Evolutionary conservation across 2,113 vertebrate species (phyloP).

Genomic region (Aleadryas rufinucha): DNA sequence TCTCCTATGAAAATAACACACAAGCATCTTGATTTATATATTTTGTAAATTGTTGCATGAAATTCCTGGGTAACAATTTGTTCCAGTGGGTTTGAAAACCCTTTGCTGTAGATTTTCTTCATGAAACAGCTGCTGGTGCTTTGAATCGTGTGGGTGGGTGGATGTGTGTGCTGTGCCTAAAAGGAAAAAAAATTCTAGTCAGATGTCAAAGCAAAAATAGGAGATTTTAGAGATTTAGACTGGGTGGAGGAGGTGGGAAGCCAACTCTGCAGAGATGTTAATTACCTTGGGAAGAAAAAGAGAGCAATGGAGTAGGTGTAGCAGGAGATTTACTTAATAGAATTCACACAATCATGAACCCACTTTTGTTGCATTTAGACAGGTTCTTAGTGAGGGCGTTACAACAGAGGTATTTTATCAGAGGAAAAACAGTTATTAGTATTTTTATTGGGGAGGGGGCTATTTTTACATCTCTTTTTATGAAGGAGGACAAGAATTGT

Average conservation of each 20-base stretch:
- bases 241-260: slow-evolving; percentile 42
- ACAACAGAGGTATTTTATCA: slow-evolving; percentile 27
- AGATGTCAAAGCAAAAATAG: slow-evolving; percentile 66
- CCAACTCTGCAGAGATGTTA: slow-evolving; percentile 35
- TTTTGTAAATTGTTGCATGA: slow-evolving; percentile 3
- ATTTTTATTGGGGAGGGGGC: not conserved
- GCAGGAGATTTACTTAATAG: slow-evolving; percentile 44
- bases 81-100: not conserved
- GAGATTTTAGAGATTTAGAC: slow-evolving; percentile 49
- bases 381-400: not conserved
- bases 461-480: slow-evolving; percentile 27
- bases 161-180: slow-evolving; percentile 56
- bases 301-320: slow-evolving; percentile 32
- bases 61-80: slow-evolving; percentile 40
- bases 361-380: slow-evolving; percentile 17
- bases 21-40: not conserved
- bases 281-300: slow-evolving; percentile 54
- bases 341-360: slow-evolving; percentile 32
- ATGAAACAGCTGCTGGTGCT: slow-evolving; percentile 48
- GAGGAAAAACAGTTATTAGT: slow-evolving; percentile 49
- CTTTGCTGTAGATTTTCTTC: slow-evolving; percentile 17
- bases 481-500: not conserved
- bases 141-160: slow-evolving; percentile 29
- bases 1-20: not conserved
- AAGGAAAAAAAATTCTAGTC: slow-evolving; percentile 26